Base-by-base conservation (phyloP, 1,140 invertebrate genomes). In the Apocrypta bakeri region DNA sequence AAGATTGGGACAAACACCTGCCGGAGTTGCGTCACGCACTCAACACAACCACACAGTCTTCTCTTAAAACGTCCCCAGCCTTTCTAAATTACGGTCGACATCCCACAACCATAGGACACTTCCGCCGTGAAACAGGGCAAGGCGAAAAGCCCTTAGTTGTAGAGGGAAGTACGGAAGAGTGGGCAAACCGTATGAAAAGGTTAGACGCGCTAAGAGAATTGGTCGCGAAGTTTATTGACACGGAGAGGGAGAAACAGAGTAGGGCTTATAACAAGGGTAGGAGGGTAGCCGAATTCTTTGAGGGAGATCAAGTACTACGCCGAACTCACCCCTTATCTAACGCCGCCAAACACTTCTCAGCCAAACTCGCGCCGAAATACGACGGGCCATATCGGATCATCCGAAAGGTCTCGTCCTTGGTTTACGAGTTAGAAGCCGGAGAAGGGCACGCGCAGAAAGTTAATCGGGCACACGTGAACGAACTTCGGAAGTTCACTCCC, bases 1-100 rank as follows among this genome's bases (percentile, higher is more conserved):
- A 42, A 3, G 73, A 75, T 2, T 93, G 90, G 91, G 84, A 88
- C 48, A 68, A 84, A 14, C 82, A 88, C 77, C 81, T 89, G 17
- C 73, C 73, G 8, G 78, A 85, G 4, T 87, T 90, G 11, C 6
- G 75, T 66, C 75, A n/a, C n/a, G n/a, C n/a, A n/a, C n/a, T n/a
- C n/a, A n/a, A n/a, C n/a, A n/a, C n/a, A 40, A 29, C 63, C 1
- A 61, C 40, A 3, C 75, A 78, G 17, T 4, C 75, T 4, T 21
- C 75, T 1, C 64, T 61, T 1, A 64, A 66, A 25, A 61, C 64
- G 1, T 78, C 75, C 29, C 31, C 75, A 1, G 56, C 75, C 2
- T 78, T 78, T 21, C 37, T 78, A 6, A 78, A 78, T 27, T 78
- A n/a, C 33, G 75, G 75, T 7, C 24, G 75, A n/a, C 27, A 78